Conservation (phyloP, 2,888 invertebrate genomes). For the Leptinotarsa tumamoca region DNA sequence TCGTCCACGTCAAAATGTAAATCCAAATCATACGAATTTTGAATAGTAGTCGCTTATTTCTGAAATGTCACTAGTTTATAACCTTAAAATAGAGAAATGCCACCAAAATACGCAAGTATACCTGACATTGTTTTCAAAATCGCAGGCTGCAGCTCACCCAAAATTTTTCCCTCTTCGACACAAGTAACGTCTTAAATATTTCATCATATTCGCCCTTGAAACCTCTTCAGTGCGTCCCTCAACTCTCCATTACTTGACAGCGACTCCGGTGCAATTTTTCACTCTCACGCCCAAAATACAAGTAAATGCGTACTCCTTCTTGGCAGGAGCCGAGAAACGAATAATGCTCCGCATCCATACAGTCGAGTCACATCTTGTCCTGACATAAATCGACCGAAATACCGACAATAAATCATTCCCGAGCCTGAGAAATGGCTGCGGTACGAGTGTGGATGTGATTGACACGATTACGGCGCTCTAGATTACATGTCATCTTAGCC, state of each 20-base stretch:
- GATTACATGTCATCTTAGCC: constrained; percentile 30
- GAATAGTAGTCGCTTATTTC: no score
- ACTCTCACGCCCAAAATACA: not conserved
- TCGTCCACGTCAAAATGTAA: no score
- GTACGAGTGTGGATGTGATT: constrained; percentile 37
- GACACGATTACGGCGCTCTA: constrained; percentile 29
- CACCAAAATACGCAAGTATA: no score
- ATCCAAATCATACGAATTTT: no score
- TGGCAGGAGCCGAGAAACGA: not conserved
- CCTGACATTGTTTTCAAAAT: no score
- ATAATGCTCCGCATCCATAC: constrained; percentile 8
- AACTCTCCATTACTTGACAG: not conserved
- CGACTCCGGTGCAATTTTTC: not conserved
- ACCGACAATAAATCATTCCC: constrained; percentile 33
- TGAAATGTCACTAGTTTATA: no score
- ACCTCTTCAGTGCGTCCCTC: no score
- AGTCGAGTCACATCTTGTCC: constrained; percentile 29
- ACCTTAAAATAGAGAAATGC: no score
- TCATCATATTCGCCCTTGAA: no score
- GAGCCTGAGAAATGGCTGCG: constrained; percentile 29
- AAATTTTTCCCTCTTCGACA: no score
- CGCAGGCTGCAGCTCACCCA: no score
- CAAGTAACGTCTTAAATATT: no score
- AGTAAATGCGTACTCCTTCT: not conserved
- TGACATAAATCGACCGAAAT: constrained; percentile 36